Base-by-base conservation (phyloP, 2,797 vertebrate species). In the Florisuga fusca region DNA sequence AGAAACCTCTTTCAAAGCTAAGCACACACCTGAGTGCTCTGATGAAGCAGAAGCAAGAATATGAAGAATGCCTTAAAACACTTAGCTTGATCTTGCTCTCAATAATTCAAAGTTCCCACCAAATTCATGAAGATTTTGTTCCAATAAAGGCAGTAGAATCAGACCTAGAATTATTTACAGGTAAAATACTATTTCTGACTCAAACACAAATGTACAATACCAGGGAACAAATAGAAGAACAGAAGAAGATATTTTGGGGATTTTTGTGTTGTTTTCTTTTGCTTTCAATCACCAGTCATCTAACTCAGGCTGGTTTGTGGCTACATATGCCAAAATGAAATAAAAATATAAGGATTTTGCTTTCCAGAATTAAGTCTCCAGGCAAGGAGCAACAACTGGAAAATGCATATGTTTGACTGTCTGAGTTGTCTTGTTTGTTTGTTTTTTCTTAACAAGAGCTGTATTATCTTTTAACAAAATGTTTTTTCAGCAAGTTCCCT, bases 381-480 rank as follows among this genome's bases (percentile, higher is more conserved):
- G 87, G 87, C 87, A 95, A 76, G 85, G 69, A 93, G 71, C 34
- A 96, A 57, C 80, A 68, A 84, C 69, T 95, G 93, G 78, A 88
- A 96, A 93, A 91, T 84, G 41, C 1, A 1, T 84, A 84, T 66
- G 41, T 88, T 86, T 91, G 78, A 45, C 74, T 72, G 41, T 45
- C 76, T 87, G 61, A 50, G n/a, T 80, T 61, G 18, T 66, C 68
- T 94, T 31, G 53, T 80, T 85, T 92, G 74, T 87, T 92, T 93
- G 71, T 80, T 95, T 63, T 94, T 86, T 62, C 61, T 87, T 83
- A 84, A 77, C 72, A 94, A 91, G 84, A 77, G 27, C 72, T 93
- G 10, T 72, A 54, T 88, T 87, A 91, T 82, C 67, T 82, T 73
- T 78, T 93, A 77, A 72, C 54, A 92, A 87, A 91, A 74, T 19